A percentile compares a stretch with the other conserved stretches of the same genome.
These are phyloP conservation scores for Empidonax alnorum DNA, from an alignment of 2,113 vertebrate species.

Conservation along the genomic window DNA sequence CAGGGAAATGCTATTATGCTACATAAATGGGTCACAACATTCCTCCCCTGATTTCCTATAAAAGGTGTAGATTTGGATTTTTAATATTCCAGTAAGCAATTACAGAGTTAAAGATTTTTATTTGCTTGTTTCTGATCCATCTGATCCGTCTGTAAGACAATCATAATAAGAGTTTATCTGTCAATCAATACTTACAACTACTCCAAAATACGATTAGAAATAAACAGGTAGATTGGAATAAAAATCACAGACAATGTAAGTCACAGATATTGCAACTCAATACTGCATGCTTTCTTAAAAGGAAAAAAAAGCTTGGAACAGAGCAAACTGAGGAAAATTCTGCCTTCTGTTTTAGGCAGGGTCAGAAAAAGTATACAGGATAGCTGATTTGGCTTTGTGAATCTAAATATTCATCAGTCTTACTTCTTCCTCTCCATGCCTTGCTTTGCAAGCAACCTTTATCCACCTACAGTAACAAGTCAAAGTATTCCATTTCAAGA, in stretches of 20 bases:
- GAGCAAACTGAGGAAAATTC: background rate
- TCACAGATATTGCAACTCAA: background rate
- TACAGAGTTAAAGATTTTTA: background rate
- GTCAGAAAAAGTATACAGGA: background rate
- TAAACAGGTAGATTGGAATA: background rate
- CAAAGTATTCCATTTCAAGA: background rate
- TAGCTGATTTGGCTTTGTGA: background rate
- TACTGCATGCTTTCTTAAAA: background rate
- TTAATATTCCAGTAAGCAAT: background rate
- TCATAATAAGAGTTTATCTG: background rate
- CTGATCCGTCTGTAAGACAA: background rate
- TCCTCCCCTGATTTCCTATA: background rate
- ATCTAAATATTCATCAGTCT: background rate
- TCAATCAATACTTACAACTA: background rate
- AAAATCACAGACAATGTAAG: background rate
- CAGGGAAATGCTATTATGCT: background rate
- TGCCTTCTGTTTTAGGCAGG: background rate
- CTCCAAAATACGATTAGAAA: background rate
- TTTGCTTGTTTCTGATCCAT: background rate
- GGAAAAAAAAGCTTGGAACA: background rate
- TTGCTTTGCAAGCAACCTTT: background rate
- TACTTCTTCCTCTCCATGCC: background rate
- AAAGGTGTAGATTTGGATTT: background rate
- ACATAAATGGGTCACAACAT: background rate
- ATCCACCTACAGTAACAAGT: background rate